phyloP scores from a whole-genome alignment of 2,113 vertebrate species.

The Psephotus haematonotus region DNA sequence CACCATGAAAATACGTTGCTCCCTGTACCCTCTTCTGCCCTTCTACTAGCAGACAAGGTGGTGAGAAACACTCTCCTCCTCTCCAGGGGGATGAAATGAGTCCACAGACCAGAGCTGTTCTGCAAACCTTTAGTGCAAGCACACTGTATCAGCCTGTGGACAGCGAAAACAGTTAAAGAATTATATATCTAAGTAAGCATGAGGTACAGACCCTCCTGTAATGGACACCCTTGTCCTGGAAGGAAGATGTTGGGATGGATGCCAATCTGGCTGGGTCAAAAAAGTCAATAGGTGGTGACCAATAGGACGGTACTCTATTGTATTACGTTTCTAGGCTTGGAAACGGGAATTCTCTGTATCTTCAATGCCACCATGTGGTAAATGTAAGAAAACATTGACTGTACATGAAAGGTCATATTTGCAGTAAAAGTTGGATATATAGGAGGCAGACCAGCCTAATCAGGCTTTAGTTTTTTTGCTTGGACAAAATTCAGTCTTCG shows the following conservation, averaged over 20 bases:
- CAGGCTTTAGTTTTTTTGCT: background rate
- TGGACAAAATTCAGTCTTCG: background rate
- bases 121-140: background rate
- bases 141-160: background rate
- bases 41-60: background rate
- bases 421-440: background rate
- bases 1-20: background rate
- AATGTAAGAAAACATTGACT: background rate
- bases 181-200: background rate
- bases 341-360: background rate
- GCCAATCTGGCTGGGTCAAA: background rate
- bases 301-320: background rate
- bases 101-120: background rate
- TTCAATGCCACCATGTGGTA: constrained; percentile 29
- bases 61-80: background rate
- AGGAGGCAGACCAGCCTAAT: background rate
- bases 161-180: background rate
- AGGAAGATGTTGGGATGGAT: background rate
- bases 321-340: background rate
- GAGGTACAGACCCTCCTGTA: background rate
- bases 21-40: background rate
- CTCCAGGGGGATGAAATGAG: background rate
- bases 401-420: accelerated
- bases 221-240: background rate
- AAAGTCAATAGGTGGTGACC: background rate